Base-by-base conservation (phyloP, 64 coral and sea anemone species). In the Stichodactyla helianthus region DNA sequence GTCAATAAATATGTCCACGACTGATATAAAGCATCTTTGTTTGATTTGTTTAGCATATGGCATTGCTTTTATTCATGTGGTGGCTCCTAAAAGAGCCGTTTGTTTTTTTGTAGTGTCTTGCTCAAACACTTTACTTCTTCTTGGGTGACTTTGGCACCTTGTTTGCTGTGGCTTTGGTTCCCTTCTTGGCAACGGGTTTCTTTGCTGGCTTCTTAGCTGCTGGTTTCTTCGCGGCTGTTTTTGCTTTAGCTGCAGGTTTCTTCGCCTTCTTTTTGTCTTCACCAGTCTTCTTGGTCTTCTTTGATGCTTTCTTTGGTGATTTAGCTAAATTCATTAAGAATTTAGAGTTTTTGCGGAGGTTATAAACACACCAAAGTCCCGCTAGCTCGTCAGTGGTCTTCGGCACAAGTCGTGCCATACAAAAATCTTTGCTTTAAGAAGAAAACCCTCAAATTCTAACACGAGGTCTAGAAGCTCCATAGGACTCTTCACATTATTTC, bases 41-140 rank as follows among this genome's bases (percentile, higher is more conserved):
- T 55, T 12, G 54, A 6, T 54, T 82, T 6, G 19, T 19, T 44
- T n/a, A 82, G 51, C 54, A 51, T 82, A 82, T 54, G 12, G 54
- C 35, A 57, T 60, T 60, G 59, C 59, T 14, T 60, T 60, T 60
- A 60, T 60, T 60, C 16, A 60, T 60, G 59, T 60, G 71, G 20
- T 77, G 71, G 71, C 71, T 77, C 71, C 71, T 77, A 77, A 77
- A 77, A 44, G 71, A 77, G 71, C 71, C 71, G 71, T 77, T 77
- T 15, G 18, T 17, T 60, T 60, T 60, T 0, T 60, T 77, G 71
- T 77, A 20, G 35, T 20, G 71, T 77, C 11, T 17, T 77, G 71
- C 31, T 77, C 22, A n/a, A 25, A 77, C 71, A 77, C 71, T 77
- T 77, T 77, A 77, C 13, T 77, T 77, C 71, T 77, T 77, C 17